phyloP scores from a whole-genome alignment of 2,888 invertebrate genomes.

The Cylloceria caligata region DNA sequence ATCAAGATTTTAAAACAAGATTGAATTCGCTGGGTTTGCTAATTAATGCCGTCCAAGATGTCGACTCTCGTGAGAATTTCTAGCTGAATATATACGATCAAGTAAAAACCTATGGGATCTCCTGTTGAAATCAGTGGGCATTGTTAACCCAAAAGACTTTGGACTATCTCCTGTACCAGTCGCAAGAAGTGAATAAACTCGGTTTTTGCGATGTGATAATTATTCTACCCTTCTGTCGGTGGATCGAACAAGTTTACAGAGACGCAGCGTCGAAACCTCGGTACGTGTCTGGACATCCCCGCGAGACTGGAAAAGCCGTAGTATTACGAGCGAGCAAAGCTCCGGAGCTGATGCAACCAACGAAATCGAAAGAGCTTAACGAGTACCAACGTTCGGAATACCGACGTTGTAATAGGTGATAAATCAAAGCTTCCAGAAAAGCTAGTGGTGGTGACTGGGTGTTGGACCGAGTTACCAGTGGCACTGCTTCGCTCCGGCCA shows the following conservation, averaged over 20 bases:
- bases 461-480: constrained; percentile 44
- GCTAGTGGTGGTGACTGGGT: constrained; percentile 32
- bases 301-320: background rate
- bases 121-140: constrained; percentile 54
- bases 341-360: background rate
- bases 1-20: constrained; percentile 65
- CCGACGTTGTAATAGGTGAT: constrained; percentile 56
- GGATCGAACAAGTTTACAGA: constrained; percentile 13
- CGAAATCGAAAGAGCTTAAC: constrained; percentile 12
- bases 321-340: background rate
- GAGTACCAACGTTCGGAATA: constrained; percentile 35
- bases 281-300: background rate
- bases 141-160: constrained; percentile 59
- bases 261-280: background rate
- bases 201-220: constrained; percentile 40
- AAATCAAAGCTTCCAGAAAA: constrained; percentile 58
- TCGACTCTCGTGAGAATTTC: constrained; percentile 27
- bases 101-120: constrained; percentile 40
- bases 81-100: constrained; percentile 38
- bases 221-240: constrained; percentile 5
- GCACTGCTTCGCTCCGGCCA: constrained; percentile 10
- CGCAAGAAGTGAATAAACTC: constrained; percentile 33
- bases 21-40: constrained; percentile 65
- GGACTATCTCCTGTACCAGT: constrained; percentile 18
- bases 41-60: constrained; percentile 67